phyloP scores from a whole-genome alignment of 2,888 invertebrate genomes.

The Diarsia dahlii region DNA sequence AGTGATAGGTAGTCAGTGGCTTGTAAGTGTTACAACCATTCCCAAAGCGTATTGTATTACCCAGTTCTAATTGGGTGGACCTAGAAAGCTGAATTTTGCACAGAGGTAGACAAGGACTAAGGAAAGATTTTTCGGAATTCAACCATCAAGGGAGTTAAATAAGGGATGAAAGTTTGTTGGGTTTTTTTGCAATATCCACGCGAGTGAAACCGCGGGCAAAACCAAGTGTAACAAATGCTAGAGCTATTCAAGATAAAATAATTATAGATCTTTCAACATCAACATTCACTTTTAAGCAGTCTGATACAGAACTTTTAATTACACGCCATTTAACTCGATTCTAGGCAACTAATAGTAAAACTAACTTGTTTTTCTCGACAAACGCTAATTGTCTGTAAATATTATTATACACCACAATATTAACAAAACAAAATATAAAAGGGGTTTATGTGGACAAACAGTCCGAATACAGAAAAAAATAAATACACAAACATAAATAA shows the following conservation, averaged over 20 bases:
- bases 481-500: not conserved
- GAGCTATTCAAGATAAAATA: not conserved
- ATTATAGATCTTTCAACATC: not conserved
- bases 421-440: not conserved
- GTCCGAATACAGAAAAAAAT: not conserved
- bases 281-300: not conserved
- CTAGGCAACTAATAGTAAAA: not conserved
- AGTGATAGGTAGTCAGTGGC: not conserved
- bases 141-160: no score
- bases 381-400: not conserved
- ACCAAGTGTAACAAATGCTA: not conserved
- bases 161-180: no score
- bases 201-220: no score
- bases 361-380: not conserved
- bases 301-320: not conserved
- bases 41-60: no score
- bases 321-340: not conserved
- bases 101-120: no score
- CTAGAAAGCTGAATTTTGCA: no score
- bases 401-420: not conserved
- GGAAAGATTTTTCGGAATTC: no score
- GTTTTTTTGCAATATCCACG: no score
- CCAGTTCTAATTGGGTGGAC: no score
- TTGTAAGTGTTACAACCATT: no score
- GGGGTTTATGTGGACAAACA: not conserved